These are phyloP conservation scores for Hestina assimilis DNA, from an alignment of 1,140 invertebrate genomes.

Conservation along the genomic window DNA sequence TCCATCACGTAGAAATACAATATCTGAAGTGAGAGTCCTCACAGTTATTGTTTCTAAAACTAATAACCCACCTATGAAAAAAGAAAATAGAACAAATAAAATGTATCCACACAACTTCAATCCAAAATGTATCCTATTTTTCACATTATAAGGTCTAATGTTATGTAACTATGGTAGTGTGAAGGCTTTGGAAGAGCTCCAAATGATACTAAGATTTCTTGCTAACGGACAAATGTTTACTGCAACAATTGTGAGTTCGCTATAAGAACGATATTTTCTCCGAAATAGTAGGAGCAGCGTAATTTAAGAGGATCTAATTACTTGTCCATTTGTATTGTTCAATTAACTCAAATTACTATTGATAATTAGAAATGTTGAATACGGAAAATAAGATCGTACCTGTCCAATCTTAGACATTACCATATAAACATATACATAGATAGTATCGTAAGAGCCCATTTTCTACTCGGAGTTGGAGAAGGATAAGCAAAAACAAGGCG, in stretches of 20 bases:
- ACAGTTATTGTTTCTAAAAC: slow-evolving; percentile 32
- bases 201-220: slow-evolving; percentile 13
- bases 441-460: too few relatives aligned
- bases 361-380: too few relatives aligned
- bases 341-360: too few relatives aligned
- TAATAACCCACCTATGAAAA: slow-evolving; percentile 24
- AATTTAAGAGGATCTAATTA: not conserved
- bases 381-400: too few relatives aligned
- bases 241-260: not conserved
- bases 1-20: slow-evolving; percentile 7
- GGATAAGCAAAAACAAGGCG: too few relatives aligned
- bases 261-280: not conserved
- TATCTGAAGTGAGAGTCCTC: slow-evolving; percentile 1
- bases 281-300: too few relatives aligned
- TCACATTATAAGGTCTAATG: not conserved
- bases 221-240: slow-evolving; percentile 13
- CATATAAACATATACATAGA: too few relatives aligned
- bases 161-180: not conserved
- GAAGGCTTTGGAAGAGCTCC: slow-evolving; percentile 22
- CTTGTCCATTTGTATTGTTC: too few relatives aligned
- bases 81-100: slow-evolving; percentile 16
- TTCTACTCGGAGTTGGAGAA: too few relatives aligned
- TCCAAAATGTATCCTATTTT: slow-evolving; percentile 6
- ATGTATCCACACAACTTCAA: not conserved
- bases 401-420: too few relatives aligned